Percentiles rank a stretch among this genome's conserved stretches.
These are phyloP conservation scores for Lates calcarifer DNA, from an alignment of 2,113 vertebrate genomes.

Conservation along the genomic window DNA sequence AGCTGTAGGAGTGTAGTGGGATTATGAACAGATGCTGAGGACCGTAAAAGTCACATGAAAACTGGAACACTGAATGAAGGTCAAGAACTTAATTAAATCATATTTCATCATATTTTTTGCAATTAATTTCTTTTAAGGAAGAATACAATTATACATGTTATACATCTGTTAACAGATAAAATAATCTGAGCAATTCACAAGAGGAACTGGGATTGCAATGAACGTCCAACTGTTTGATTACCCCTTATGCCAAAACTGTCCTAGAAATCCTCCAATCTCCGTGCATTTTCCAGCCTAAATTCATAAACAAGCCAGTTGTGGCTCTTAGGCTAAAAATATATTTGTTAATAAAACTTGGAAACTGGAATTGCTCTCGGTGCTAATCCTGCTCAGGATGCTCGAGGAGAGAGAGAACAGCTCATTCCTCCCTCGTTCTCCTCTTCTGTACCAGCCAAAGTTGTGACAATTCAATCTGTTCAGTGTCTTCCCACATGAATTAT, in stretches of 20 bases:
- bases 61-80: slow-evolving; percentile 5
- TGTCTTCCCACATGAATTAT: slow-evolving; percentile 69
- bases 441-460: slow-evolving; percentile 36
- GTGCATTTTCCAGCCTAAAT: no score
- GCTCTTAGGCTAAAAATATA: background rate
- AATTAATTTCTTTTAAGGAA: background rate
- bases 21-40: slow-evolving; percentile 37
- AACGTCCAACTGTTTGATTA: no score
- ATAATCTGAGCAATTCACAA: background rate
- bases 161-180: background rate
- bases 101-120: background rate
- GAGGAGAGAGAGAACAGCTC: slow-evolving; percentile 20
- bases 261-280: no score
- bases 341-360: background rate
- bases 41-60: slow-evolving; percentile 17
- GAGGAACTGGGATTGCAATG: no score
- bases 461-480: slow-evolving; percentile 75
- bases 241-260: no score
- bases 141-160: background rate
- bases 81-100: background rate
- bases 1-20: slow-evolving; percentile 2
- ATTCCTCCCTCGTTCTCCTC: slow-evolving; percentile 31
- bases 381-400: slow-evolving; percentile 49
- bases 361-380: background rate
- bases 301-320: background rate